A percentile compares a stretch with the other conserved stretches of the same genome.
phyloP scores from a whole-genome alignment of 1,140 invertebrate species.

The Chymomyza costata region DNA sequence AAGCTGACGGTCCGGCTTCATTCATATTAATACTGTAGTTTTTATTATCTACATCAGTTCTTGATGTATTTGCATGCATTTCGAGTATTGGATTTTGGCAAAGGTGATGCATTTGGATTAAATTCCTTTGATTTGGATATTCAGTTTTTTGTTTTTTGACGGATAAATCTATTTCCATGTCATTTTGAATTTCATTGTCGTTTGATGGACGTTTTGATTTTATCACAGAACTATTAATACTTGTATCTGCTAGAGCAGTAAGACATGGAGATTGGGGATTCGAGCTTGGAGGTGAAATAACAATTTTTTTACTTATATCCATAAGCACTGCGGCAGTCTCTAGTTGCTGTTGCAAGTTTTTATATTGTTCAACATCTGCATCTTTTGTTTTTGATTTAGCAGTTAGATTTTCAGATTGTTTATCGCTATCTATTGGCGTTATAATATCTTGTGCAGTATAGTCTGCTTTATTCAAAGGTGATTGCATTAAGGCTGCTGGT shows the following conservation, averaged over 20 bases:
- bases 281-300: constrained; percentile 72
- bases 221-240: constrained; percentile 75
- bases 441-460: constrained; percentile 19
- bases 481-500: constrained; percentile 19
- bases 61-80: constrained; percentile 34
- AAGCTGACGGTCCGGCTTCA: constrained; percentile 38
- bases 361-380: constrained; percentile 53
- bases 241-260: constrained; percentile 54
- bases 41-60: constrained; percentile 37
- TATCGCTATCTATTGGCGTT: constrained; percentile 17
- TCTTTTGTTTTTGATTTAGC: constrained; percentile 13
- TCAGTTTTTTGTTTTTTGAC: constrained; percentile 64
- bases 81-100: constrained; percentile 50
- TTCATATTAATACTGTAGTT: constrained; percentile 59
- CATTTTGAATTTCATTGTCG: constrained; percentile 50
- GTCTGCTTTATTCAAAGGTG: constrained; percentile 21
- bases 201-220: constrained; percentile 70
- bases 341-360: constrained; percentile 65
- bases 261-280: constrained; percentile 74
- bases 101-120: constrained; percentile 30
- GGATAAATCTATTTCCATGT: constrained; percentile 69
- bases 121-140: constrained; percentile 38
- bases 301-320: constrained; percentile 75
- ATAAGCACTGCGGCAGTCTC: constrained; percentile 74
- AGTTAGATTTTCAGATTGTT: constrained; percentile 14